These are phyloP conservation scores for Bombyx mori DNA, from an alignment of 1,140 invertebrate species.

Conservation along the genomic window ASM3026992v2 NC_085117.1:10577001-10577500, in stretches of 20 bases:
- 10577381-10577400: conserved; percentile 22
- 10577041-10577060: conserved; percentile 6
- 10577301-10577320: conserved; percentile 10
- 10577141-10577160: conserved; percentile 41
- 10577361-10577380: conserved; percentile 32
- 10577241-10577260: conserved; percentile 39
- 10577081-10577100: conserved; percentile 9
- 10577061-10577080: background rate
- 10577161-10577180: conserved; percentile 27
- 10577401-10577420: conserved; percentile 25
- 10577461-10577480: conserved; percentile 27
- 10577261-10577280: conserved; percentile 20
- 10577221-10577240: conserved; percentile 44
- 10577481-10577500: conserved; percentile 3
- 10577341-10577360: conserved; percentile 44
- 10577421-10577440: conserved; percentile 20
- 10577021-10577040: conserved; percentile 12
- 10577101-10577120: conserved; percentile 11
- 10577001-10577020: conserved; percentile 18
- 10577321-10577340: conserved; percentile 29
- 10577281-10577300: conserved; percentile 18
- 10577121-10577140: conserved; percentile 35
- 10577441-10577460: conserved; percentile 37
- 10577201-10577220: conserved; percentile 57
- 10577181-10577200: conserved; percentile 36